These are phyloP conservation scores for Dunckerocampus dactyliophorus DNA, from an alignment of 2,113 vertebrate species.

Conservation along the genomic window DNA sequence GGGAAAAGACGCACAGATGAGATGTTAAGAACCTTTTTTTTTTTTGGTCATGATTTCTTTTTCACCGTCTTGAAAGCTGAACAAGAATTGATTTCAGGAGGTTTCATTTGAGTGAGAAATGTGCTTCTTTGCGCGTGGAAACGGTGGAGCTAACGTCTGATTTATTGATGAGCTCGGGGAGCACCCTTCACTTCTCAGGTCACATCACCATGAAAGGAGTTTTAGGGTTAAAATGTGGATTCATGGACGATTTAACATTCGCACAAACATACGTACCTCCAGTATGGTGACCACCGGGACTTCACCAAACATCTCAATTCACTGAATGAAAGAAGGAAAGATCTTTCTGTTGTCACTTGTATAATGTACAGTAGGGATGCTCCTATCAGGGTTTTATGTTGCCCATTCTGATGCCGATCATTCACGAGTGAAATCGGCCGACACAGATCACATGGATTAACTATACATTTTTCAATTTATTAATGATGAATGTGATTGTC, in stretches of 20 bases:
- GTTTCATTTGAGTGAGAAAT: constrained; percentile 37
- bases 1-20: constrained; percentile 59
- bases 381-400: no score
- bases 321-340: no score
- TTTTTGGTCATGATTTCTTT: constrained; percentile 16
- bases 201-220: constrained; percentile 19
- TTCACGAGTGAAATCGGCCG: no score
- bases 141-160: constrained; percentile 28
- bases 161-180: constrained; percentile 48
- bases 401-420: no score
- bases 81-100: constrained; percentile 50
- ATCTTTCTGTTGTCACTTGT: no score
- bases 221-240: constrained; percentile 16
- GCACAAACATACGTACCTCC: neutral
- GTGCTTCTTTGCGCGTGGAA: constrained; percentile 36
- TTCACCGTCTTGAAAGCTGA: constrained; percentile 24
- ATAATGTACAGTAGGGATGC: no score
- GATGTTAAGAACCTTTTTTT: constrained; percentile 55
- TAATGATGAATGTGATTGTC: no score
- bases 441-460: no score
- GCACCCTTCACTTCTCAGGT: constrained; percentile 7
- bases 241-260: no score
- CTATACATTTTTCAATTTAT: no score
- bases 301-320: no score
- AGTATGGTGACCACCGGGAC: no score